Conservation (phyloP, 2,888 invertebrate genomes). For the Macrosoma leucophasiata region DNA sequence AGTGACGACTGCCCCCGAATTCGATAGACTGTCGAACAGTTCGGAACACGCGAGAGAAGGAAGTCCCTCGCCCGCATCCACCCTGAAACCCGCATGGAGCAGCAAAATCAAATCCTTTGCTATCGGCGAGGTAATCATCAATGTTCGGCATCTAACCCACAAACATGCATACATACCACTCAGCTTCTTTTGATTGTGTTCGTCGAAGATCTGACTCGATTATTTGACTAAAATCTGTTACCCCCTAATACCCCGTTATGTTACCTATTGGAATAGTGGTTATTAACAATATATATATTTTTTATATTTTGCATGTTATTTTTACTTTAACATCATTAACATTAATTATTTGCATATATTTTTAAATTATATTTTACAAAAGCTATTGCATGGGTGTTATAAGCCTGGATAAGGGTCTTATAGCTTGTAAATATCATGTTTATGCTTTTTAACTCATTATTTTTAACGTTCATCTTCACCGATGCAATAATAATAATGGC, state of each 20-base stretch:
- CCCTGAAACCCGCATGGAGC: conserved; percentile 69
- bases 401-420: conserved; percentile 56
- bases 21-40: conserved; percentile 54
- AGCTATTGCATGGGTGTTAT: conserved; percentile 68
- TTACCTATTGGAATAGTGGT: conserved; percentile 44
- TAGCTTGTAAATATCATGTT: conserved; percentile 62
- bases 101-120: conserved; percentile 73
- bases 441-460: conserved; percentile 58
- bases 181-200: conserved; percentile 73
- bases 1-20: conserved; percentile 57
- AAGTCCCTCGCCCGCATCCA: conserved; percentile 51
- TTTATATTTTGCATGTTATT: conserved; percentile 67
- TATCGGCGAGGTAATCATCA: conserved; percentile 74
- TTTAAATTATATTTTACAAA: conserved; percentile 38
- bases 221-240: conserved; percentile 54
- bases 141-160: conserved; percentile 63
- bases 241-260: conserved; percentile 54
- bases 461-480: conserved; percentile 29
- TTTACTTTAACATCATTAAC: conserved; percentile 45
- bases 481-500: conserved; percentile 4
- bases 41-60: conserved; percentile 53
- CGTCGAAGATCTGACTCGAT: conserved; percentile 58
- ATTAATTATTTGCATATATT: conserved; percentile 44
- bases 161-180: conserved; percentile 59
- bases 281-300: conserved; percentile 66